These are phyloP conservation scores for Rhynchonycteris naso DNA, from an alignment of 2,797 vertebrate species.

Conservation along the genomic window DNA sequence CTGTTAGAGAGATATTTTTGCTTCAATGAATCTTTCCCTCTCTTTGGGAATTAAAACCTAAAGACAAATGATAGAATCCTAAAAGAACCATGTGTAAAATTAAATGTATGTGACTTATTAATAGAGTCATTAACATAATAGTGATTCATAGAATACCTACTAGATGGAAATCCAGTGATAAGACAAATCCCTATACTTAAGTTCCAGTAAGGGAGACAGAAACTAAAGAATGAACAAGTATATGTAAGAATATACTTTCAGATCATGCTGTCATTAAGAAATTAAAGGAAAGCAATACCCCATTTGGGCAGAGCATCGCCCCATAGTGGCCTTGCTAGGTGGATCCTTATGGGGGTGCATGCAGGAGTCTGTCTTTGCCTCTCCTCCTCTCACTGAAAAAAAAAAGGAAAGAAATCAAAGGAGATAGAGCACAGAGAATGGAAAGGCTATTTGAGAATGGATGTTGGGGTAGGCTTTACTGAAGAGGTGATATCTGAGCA, in stretches of 20 bases:
- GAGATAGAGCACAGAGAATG: neutral
- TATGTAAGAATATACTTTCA: neutral
- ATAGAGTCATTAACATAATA: neutral
- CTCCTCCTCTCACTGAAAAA: too few relatives aligned
- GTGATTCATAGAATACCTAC: neutral
- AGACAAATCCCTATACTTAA: neutral
- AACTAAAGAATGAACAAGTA: neutral
- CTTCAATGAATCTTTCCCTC: conserved; percentile 9
- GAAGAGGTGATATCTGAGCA: neutral
- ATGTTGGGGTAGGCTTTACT: neutral
- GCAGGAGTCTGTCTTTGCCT: too few relatives aligned
- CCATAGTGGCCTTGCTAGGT: too few relatives aligned
- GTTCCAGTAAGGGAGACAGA: neutral
- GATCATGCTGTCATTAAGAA: neutral
- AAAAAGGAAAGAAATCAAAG: neutral
- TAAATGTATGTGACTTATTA: neutral
- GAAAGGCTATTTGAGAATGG: neutral
- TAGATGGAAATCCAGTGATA: neutral
- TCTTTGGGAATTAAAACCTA: conserved; percentile 31
- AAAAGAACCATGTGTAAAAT: neutral
- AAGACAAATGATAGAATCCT: conserved; percentile 37
- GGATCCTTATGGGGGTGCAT: too few relatives aligned
- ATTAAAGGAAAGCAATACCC: neutral
- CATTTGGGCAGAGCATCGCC: too few relatives aligned
- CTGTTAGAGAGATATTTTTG: conserved; percentile 9